phyloP scores from a whole-genome alignment of 2,113 vertebrate genomes.

The Antigone vipio region DNA sequence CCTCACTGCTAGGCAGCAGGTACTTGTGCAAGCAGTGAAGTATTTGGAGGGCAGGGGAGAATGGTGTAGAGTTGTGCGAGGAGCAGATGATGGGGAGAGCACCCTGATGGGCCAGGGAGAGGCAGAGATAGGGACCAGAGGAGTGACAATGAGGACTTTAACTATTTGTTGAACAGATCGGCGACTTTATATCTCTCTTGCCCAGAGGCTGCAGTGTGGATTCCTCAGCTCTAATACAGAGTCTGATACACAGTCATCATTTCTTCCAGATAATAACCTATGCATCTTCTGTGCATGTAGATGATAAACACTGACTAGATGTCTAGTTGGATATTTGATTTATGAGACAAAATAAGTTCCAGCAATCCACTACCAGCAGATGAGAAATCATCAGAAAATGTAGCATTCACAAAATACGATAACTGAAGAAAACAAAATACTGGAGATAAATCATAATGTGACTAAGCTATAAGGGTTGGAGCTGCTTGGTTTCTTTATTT shows the following conservation, averaged over 20 bases:
- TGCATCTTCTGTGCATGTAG: background rate
- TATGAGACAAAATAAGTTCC: background rate
- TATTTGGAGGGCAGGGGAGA: background rate
- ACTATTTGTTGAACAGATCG: background rate
- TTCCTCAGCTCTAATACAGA: background rate
- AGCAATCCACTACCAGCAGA: background rate
- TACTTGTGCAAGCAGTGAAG: background rate
- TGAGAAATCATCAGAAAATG: background rate
- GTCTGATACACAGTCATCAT: background rate
- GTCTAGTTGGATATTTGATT: background rate
- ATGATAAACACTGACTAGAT: background rate
- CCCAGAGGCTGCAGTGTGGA: background rate
- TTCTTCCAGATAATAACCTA: background rate
- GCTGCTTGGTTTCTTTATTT: background rate
- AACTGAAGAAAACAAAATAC: background rate
- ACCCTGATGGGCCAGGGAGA: background rate
- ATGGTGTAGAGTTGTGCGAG: background rate
- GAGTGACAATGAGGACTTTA: background rate
- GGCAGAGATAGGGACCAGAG: background rate
- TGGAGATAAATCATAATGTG: background rate
- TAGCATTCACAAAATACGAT: background rate
- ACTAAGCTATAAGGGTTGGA: background rate
- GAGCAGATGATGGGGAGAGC: background rate
- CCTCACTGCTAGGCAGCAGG: background rate
- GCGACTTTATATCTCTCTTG: background rate